Conservation (phyloP, 2,797 vertebrate genomes). For the Cottoperca gobio region DNA sequence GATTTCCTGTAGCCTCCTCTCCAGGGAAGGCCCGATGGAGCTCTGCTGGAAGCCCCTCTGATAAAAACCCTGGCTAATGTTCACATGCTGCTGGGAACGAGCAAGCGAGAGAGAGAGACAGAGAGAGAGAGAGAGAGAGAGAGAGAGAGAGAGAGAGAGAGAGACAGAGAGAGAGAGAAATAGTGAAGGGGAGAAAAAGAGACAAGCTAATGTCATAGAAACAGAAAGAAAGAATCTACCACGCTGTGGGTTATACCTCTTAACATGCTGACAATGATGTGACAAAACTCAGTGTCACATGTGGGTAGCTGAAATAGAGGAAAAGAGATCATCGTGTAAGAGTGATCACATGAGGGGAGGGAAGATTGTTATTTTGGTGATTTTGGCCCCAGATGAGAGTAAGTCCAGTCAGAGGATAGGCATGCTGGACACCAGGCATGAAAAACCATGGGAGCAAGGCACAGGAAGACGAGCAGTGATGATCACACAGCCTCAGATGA, state of each 20-base stretch:
- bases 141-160: constrained; percentile 34
- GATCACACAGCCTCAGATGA: constrained; percentile 73
- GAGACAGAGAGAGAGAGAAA: not conserved
- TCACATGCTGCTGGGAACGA: constrained; percentile 87
- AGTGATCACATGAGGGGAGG: constrained; percentile 65
- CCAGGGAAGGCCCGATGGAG: constrained; percentile 82
- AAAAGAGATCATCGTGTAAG: constrained; percentile 58
- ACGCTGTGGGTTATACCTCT: constrained; percentile 31
- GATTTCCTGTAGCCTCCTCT: constrained; percentile 88
- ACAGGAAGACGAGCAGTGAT: constrained; percentile 72
- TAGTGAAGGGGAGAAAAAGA: constrained; percentile 22
- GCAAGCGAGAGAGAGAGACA: constrained; percentile 39
- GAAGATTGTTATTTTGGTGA: constrained; percentile 79
- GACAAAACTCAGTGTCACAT: constrained; percentile 63
- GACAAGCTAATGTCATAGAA: constrained; percentile 27
- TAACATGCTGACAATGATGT: constrained; percentile 32
- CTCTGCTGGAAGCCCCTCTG: constrained; percentile 84
- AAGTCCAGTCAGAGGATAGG: constrained; percentile 83
- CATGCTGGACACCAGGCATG: constrained; percentile 78
- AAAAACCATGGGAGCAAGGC: constrained; percentile 78
- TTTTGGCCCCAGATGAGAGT: constrained; percentile 83
- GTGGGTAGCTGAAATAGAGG: constrained; percentile 43
- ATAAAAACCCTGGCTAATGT: constrained; percentile 85
- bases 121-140: constrained; percentile 11
- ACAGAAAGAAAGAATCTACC: constrained; percentile 23